These are phyloP conservation scores for Plemyria rubiginata DNA, from an alignment of 2,888 invertebrate genomes.

Conservation along the genomic window DNA sequence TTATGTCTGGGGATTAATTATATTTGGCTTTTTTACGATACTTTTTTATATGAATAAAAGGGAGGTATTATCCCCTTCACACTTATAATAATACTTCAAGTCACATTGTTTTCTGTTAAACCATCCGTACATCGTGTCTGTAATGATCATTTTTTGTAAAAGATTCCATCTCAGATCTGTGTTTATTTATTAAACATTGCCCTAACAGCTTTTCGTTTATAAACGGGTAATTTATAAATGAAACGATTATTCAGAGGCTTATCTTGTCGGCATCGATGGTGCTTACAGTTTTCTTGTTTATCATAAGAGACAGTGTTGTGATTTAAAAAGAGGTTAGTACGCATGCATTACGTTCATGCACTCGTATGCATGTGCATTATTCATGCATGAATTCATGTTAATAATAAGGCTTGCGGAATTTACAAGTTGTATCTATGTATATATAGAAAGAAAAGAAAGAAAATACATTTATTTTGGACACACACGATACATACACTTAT, in stretches of 20 bases:
- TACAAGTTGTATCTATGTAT: too few relatives aligned
- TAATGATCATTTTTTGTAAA: constrained; percentile 70
- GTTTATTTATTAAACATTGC: constrained; percentile 45
- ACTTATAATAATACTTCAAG: constrained; percentile 36
- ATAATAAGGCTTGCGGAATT: too few relatives aligned
- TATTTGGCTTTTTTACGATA: too few relatives aligned
- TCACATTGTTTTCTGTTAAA: constrained; percentile 53
- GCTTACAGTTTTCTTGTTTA: constrained; percentile 27
- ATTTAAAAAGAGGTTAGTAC: constrained; percentile 12
- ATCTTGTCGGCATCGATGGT: constrained; percentile 61
- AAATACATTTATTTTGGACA: too few relatives aligned
- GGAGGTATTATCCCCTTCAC: constrained; percentile 51
- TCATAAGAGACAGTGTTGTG: constrained; percentile 16
- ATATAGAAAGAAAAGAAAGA: too few relatives aligned
- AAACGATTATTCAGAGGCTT: constrained; percentile 75
- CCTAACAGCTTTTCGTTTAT: constrained; percentile 65
- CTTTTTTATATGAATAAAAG: not conserved
- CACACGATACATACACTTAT: too few relatives aligned
- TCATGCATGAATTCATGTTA: too few relatives aligned
- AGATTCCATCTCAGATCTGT: constrained; percentile 65
- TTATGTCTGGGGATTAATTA: too few relatives aligned
- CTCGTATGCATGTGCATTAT: too few relatives aligned
- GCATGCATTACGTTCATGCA: too few relatives aligned
- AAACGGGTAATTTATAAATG: constrained; percentile 78
- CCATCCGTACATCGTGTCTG: constrained; percentile 58